phyloP scores from a whole-genome alignment of 2,888 invertebrate species.

The Cybosia mesomella region DNA sequence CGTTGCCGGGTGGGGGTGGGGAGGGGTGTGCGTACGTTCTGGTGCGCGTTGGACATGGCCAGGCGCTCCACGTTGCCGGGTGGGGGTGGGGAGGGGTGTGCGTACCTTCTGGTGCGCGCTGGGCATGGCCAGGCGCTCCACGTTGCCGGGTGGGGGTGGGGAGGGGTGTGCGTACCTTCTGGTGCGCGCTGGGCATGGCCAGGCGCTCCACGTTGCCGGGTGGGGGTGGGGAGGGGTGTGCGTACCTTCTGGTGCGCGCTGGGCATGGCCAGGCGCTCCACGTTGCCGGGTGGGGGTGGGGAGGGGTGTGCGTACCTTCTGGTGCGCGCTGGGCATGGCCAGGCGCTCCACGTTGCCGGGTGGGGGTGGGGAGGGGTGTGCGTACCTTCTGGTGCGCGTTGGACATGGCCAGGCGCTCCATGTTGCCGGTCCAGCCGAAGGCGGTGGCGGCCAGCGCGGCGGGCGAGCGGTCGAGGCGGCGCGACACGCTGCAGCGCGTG shows the following conservation, averaged over 20 bases:
- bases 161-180: no score
- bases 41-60: slow-evolving; percentile 98
- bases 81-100: no score
- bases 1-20: no score
- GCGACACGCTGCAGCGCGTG: slow-evolving; percentile 93
- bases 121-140: no score
- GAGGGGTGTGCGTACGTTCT: no score
- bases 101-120: no score
- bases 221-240: no score
- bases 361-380: slow-evolving; percentile 95
- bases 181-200: no score
- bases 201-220: no score
- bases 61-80: slow-evolving; percentile 99
- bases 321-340: slow-evolving; percentile 97
- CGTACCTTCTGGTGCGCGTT: slow-evolving; percentile 98
- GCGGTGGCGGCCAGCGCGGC: slow-evolving; percentile 98
- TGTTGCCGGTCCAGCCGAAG: slow-evolving; percentile 99
- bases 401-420: slow-evolving; percentile 97
- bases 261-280: no score
- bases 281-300: slow-evolving; percentile 98
- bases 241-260: no score
- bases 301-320: slow-evolving; percentile 93
- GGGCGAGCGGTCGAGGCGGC: slow-evolving; percentile 96
- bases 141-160: no score
- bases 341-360: slow-evolving; percentile 99